Percentiles rank a stretch among this genome's conserved stretches.
Evolutionary conservation across 2,113 vertebrate species (phyloP).

Genomic region (Hirundichthys speculiger): DNA sequence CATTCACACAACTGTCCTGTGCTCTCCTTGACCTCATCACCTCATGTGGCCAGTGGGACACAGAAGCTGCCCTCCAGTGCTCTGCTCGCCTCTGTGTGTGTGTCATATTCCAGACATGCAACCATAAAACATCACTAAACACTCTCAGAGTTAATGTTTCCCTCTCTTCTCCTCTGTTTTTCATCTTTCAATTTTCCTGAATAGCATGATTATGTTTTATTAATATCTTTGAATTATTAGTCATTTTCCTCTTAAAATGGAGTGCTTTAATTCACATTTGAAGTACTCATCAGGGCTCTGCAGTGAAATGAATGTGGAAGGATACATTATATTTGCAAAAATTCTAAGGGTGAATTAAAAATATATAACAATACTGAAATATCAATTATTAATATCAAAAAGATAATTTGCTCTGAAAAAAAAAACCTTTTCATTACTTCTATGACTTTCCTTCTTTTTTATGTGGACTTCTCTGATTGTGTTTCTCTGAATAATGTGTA

Average conservation of each 20-base stretch:
- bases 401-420: slow-evolving; percentile 73
- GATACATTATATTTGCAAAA: slow-evolving; percentile 85
- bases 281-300: slow-evolving; percentile 83
- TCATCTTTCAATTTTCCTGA: slow-evolving; percentile 80
- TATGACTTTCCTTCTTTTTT: slow-evolving; percentile 45
- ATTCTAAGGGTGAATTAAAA: slow-evolving; percentile 84
- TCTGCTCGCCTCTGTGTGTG: neutral
- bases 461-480: slow-evolving; percentile 48
- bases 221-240: slow-evolving; percentile 87
- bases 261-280: slow-evolving; percentile 85
- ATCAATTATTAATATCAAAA: slow-evolving; percentile 84
- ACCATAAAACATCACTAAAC: slow-evolving; percentile 55
- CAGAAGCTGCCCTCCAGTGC: slow-evolving; percentile 11
- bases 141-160: slow-evolving; percentile 53
- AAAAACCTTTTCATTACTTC: slow-evolving; percentile 76
- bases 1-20: slow-evolving; percentile 31
- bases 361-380: slow-evolving; percentile 85
- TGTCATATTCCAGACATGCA: slow-evolving; percentile 3
- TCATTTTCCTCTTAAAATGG: slow-evolving; percentile 83
- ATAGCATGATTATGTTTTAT: slow-evolving; percentile 85
- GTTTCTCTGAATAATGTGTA: slow-evolving; percentile 54
- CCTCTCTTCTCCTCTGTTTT: slow-evolving; percentile 71
- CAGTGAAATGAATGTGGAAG: slow-evolving; percentile 79
- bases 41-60: slow-evolving; percentile 7
- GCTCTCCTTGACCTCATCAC: slow-evolving; percentile 12